Percentiles rank a stretch among this genome's conserved stretches.
Evolutionary conservation across 1,140 invertebrate genomes (phyloP).

Genomic region (Apis dorsata): DNA sequence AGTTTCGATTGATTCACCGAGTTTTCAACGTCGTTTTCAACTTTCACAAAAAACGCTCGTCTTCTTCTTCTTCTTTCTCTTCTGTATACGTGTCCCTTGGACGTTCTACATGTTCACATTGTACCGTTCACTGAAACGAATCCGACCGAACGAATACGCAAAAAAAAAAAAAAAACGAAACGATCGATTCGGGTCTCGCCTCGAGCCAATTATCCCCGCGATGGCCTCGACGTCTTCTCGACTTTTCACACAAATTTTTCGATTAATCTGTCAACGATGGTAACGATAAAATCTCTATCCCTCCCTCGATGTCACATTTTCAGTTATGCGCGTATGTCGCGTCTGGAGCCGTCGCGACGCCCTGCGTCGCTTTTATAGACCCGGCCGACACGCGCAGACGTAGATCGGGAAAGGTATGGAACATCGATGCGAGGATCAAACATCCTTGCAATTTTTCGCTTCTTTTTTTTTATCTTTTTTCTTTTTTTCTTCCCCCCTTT

Average conservation of each 20-base stretch:
- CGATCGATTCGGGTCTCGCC: not conserved
- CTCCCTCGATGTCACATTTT: conserved; percentile 71
- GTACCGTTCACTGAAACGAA: too few relatives aligned
- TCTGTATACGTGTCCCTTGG: too few relatives aligned
- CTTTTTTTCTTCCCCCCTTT: too few relatives aligned
- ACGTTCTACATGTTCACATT: not conserved
- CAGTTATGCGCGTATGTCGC: conserved; percentile 73
- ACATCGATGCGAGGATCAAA: conserved; percentile 55
- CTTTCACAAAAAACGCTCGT: not conserved
- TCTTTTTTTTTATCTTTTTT: too few relatives aligned
- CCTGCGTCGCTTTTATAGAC: conserved; percentile 74
- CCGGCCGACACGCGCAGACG: conserved; percentile 71
- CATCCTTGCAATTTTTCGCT: conserved; percentile 5
- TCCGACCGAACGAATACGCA: not conserved
- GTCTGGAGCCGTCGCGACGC: conserved; percentile 75
- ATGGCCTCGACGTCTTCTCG: not conserved
- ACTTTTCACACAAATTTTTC: not conserved
- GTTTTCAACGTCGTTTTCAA: not conserved
- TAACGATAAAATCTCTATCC: not conserved
- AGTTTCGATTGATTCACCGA: not conserved
- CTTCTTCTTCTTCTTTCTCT: too few relatives aligned
- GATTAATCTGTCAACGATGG: not conserved
- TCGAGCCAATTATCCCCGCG: too few relatives aligned
- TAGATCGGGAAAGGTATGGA: conserved; percentile 57
- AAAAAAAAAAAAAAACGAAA: not conserved